Evolutionary conservation across 2,113 vertebrate species (phyloP), one percentile per base, ranked within the genome.

Genomic region (Chauna torquata): DNA sequence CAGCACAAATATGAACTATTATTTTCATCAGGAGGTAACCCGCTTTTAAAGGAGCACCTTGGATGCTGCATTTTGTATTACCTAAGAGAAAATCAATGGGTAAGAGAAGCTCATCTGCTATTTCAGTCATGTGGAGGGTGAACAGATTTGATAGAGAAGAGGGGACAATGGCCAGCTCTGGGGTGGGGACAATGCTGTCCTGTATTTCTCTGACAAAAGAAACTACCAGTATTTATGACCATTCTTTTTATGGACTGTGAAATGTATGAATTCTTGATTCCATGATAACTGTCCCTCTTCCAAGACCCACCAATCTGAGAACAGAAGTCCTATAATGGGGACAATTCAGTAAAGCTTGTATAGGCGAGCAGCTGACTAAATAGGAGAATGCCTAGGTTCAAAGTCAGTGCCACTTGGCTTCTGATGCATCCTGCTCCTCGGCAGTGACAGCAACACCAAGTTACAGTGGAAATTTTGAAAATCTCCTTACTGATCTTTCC

Each of bases 1-100:
- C 96, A 97, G 96, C 94, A 95, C 95, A 92, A 96, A 92, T 74
- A 22, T 2, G 54, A 96, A 19, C 91, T 50, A 81, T 38, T 42
- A 64, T 84, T 87, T 95, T 96, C 89, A 82, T 94, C 8, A 1
- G 81, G 84, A 95, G 91, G 62, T 96, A 96, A 95, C 95, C 78
- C 96, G 95, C 84, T 95, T 97, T 95, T 64, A 36, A 86, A 95
- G 95, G 86, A 95, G 94, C 94, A 92, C 92, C 95, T 95, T 95
- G 94, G 72, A 27, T 81, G 74, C 81, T 92, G 94, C 80, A 79
- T 96, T 97, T 91, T 91, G 40, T 79, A 89, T 92, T 62, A 82
- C 57, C 58, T 42, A 12, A 12, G 54, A 82, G 77, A 69, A 87
- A 89, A 85, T 4, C 19, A 28, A 20, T 44, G 34, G 54, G 61